phyloP scores from a whole-genome alignment of 2,888 invertebrate species.

The Linnaemya tessellans region DNA sequence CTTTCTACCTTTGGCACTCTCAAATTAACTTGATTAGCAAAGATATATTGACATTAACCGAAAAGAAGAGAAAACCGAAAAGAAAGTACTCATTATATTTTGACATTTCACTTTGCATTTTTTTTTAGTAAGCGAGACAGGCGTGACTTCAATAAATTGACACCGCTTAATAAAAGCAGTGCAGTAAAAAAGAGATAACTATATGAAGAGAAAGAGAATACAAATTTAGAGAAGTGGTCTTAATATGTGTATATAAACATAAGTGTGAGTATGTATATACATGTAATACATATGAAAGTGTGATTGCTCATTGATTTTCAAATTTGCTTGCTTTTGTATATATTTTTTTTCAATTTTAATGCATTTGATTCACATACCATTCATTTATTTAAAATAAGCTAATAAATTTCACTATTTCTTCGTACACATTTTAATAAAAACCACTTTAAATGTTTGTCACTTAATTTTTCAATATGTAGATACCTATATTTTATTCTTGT shows the following conservation, averaged over 20 bases:
- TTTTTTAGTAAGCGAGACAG: conserved; percentile 64
- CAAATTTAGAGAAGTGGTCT: conserved; percentile 11
- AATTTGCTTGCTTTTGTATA: conserved; percentile 59
- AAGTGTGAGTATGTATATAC: conserved; percentile 18
- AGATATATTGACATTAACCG: conserved; percentile 29
- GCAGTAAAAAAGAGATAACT: conserved; percentile 59
- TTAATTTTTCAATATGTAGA: not conserved
- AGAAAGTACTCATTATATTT: conserved; percentile 45
- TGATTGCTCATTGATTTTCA: conserved; percentile 78
- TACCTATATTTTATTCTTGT: not conserved
- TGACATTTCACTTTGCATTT: conserved; percentile 67
- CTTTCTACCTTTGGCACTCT: conserved; percentile 30
- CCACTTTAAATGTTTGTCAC: not conserved
- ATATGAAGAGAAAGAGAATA: conserved; percentile 37
- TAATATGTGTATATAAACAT: conserved; percentile 25
- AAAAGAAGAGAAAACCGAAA: conserved; percentile 13
- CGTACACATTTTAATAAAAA: not conserved
- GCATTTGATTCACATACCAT: conserved; percentile 11
- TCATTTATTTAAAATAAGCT: not conserved
- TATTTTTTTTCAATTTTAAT: conserved; percentile 43
- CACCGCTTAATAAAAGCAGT: conserved; percentile 45
- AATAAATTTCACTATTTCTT: not conserved
- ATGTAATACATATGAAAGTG: conserved; percentile 65
- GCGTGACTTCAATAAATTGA: conserved; percentile 60
- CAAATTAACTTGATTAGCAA: conserved; percentile 5